Evolutionary conservation across 1,140 invertebrate species (phyloP).

Genomic region (Conus ventricosus): DNA sequence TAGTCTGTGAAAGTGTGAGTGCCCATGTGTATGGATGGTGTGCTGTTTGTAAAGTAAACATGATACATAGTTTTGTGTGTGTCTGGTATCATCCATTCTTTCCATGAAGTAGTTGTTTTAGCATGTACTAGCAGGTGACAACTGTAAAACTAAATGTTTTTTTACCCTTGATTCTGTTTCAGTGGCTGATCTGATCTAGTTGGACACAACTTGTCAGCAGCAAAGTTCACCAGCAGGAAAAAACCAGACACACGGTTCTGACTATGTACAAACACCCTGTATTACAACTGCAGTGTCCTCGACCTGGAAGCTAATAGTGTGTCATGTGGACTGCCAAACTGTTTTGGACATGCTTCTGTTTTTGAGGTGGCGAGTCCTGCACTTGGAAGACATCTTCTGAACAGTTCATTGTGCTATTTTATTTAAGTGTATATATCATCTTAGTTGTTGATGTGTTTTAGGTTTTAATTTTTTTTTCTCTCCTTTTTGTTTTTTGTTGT

Average conservation of each 20-base stretch:
- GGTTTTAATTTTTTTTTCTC: no score
- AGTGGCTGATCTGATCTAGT: slow-evolving; percentile 52
- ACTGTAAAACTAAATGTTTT: no score
- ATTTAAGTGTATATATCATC: no score
- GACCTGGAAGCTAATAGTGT: background rate
- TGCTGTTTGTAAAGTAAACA: no score
- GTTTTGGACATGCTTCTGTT: background rate
- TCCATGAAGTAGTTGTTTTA: background rate
- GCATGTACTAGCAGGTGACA: background rate
- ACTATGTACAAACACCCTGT: background rate
- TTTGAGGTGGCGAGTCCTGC: background rate
- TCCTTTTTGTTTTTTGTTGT: no score
- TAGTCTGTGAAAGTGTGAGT: no score
- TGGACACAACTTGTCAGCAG: background rate
- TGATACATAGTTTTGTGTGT: background rate
- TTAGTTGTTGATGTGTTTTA: no score
- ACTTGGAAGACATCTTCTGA: background rate
- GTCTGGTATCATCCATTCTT: background rate
- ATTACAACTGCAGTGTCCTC: background rate
- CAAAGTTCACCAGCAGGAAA: background rate
- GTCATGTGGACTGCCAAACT: background rate
- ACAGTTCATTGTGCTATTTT: background rate
- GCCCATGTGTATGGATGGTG: no score
- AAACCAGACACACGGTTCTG: background rate
- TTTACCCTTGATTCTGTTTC: slow-evolving; percentile 28